Conservation (phyloP, 2,888 invertebrate genomes). For the Nemotelus nigrinus region DNA sequence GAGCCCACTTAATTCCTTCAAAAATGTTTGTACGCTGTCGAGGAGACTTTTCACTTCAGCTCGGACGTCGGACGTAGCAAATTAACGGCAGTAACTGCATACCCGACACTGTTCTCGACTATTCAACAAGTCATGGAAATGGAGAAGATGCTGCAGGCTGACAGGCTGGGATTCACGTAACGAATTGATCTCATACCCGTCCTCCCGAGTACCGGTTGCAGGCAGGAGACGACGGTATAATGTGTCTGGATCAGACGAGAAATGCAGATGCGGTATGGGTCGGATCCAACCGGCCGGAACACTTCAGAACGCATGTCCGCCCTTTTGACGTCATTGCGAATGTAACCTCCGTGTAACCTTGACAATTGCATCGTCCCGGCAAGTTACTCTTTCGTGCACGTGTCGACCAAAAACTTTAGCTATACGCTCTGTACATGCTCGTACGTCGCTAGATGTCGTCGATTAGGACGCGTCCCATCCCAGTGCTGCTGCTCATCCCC, state of each 20-base stretch:
- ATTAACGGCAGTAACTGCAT: no score
- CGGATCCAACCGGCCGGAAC: constrained; percentile 16
- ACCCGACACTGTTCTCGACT: no score
- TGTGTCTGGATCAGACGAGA: constrained; percentile 10
- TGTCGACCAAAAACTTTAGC: constrained; percentile 26
- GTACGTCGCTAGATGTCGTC: not conserved
- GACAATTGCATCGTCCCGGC: constrained; percentile 45
- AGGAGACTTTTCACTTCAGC: no score
- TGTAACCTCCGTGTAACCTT: constrained; percentile 49
- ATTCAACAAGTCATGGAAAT: no score
- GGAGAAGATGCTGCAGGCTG: no score
- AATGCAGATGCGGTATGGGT: not conserved
- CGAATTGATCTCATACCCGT: no score
- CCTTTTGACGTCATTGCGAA: constrained; percentile 48
- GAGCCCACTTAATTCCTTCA: no score
- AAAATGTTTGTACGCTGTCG: no score
- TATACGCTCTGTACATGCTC: not conserved
- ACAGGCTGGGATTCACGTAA: no score
- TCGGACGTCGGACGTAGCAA: no score
- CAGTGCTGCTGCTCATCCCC: not conserved
- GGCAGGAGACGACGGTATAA: not conserved
- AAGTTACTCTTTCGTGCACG: constrained; percentile 30
- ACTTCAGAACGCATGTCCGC: constrained; percentile 49
- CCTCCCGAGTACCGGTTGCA: no score
- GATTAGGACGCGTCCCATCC: not conserved